Evolutionary conservation across 2,113 vertebrate genomes (phyloP).

Genomic region (Morone chrysops): DNA sequence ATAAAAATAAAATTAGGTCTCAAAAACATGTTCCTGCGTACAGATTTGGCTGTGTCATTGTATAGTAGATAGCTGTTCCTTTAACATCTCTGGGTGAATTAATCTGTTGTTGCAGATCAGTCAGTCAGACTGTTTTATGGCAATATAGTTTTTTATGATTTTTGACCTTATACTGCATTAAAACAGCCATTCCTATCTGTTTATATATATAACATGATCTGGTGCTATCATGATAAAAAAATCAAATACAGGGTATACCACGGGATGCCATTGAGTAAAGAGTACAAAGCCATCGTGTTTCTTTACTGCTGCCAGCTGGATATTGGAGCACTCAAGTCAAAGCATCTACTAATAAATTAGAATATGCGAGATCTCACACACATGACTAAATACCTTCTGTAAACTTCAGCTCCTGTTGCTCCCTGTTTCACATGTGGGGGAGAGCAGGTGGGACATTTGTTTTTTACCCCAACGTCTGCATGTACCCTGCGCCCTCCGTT

Average conservation of each 20-base stretch:
- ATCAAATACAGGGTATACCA: too few species aligned
- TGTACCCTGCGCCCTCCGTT: neutral
- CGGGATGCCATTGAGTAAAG: neutral
- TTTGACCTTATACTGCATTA: neutral
- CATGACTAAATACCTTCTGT: neutral
- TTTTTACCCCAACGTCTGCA: conserved; percentile 16
- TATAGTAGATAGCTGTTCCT: too few species aligned
- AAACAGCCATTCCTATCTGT: too few species aligned
- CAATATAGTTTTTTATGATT: too few species aligned
- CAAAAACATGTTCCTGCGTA: too few species aligned
- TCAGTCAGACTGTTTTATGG: too few species aligned
- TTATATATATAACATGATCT: neutral
- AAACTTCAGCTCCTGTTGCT: neutral
- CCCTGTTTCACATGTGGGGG: too few species aligned
- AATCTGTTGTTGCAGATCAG: too few species aligned
- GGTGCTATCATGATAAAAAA: neutral
- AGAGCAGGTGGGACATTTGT: conserved; percentile 32
- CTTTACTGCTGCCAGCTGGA: neutral
- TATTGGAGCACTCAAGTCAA: neutral
- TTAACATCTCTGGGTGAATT: too few species aligned
- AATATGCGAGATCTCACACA: neutral
- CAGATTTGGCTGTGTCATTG: too few species aligned
- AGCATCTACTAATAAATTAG: neutral
- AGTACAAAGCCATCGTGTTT: neutral
- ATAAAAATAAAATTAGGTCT: too few species aligned